Evolutionary conservation across 2,888 invertebrate species (phyloP).

Genomic region (Steinernema carpocapsae): DNA sequence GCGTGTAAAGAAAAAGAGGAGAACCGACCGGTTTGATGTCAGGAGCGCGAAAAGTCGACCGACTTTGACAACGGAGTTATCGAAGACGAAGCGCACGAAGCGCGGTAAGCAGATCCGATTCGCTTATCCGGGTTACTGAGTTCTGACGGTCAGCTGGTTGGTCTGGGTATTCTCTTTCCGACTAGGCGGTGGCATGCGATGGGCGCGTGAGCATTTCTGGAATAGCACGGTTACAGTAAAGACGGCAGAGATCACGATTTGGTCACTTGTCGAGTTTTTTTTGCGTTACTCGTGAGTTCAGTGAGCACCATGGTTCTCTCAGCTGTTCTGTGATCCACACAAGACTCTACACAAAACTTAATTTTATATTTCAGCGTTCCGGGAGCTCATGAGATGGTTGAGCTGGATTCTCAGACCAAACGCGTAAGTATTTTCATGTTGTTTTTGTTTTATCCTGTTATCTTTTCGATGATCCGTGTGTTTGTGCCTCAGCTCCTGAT

Average conservation of each 20-base stretch:
- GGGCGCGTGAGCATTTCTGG: no score
- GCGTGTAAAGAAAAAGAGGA: conserved; percentile 26
- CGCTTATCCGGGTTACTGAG: background rate
- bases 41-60: conserved; percentile 23
- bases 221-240: no score
- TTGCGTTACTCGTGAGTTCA: no score
- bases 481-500: conserved; percentile 37
- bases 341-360: no score
- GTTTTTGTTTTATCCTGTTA: background rate
- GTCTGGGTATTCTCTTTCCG: no score
- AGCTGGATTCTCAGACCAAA: background rate
- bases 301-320: no score
- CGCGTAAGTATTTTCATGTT: conserved; percentile 1
- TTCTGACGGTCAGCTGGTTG: no score
- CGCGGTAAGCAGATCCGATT: conserved; percentile 13
- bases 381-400: background rate
- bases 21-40: conserved; percentile 18
- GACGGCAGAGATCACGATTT: no score
- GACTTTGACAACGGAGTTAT: background rate
- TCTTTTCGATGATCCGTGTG: conserved; percentile 30
- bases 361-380: no score
- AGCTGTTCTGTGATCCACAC: no score
- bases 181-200: no score
- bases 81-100: background rate
- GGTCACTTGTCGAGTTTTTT: no score